Percentiles rank a stretch among this genome's conserved stretches.
phyloP scores from a whole-genome alignment of 2,888 invertebrate species.

The Camponotus fellah region DNA sequence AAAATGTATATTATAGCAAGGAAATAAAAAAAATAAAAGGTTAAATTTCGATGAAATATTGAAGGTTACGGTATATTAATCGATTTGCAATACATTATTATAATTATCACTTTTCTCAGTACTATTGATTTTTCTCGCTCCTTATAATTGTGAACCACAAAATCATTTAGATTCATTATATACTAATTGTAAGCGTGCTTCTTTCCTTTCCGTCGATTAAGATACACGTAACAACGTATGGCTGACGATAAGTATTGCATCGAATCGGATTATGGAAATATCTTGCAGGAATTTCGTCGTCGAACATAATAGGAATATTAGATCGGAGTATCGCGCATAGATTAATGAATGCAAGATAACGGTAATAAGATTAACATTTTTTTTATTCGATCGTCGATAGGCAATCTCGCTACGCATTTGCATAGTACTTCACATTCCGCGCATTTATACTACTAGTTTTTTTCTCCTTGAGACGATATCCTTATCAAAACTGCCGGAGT shows the following conservation, averaged over 20 bases:
- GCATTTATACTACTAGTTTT: conserved; percentile 2
- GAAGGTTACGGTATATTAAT: background rate
- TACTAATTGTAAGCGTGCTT: background rate
- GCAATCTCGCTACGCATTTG: conserved; percentile 19
- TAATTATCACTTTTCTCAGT: background rate
- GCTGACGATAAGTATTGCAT: conserved; percentile 24
- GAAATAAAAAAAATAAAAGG: background rate
- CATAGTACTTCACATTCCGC: background rate
- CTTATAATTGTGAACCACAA: background rate
- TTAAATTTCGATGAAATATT: background rate
- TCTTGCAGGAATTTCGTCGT: background rate
- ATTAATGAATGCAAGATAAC: conserved; percentile 19
- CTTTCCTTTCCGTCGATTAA: background rate
- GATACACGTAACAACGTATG: background rate
- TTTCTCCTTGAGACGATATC: background rate
- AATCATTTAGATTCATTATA: background rate
- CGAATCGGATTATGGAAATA: conserved; percentile 39
- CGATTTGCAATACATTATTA: background rate
- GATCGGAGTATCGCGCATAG: conserved; percentile 29
- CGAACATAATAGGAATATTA: conserved; percentile 1
- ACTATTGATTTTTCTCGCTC: background rate
- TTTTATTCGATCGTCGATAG: conserved; percentile 7
- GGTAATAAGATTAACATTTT: conserved; percentile 41
- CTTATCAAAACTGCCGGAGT: conserved; percentile 1
- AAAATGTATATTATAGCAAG: background rate